phyloP scores from a whole-genome alignment of 1,140 invertebrate genomes.

The Euura lappo region DNA sequence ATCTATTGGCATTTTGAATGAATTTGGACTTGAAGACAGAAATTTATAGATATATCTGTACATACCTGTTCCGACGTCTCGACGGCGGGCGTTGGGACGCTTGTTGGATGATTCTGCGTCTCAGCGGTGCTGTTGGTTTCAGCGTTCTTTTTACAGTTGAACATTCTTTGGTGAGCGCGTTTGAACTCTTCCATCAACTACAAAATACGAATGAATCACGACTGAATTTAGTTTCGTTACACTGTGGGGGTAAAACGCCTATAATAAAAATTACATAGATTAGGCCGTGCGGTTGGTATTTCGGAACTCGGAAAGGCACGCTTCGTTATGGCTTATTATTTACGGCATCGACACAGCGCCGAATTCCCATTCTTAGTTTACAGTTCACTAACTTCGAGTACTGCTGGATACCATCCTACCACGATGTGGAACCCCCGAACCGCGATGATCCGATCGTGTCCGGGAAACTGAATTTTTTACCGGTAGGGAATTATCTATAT shows the following conservation, averaged over 20 bases:
- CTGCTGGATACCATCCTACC: neutral
- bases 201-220: slow-evolving; percentile 16
- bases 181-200: slow-evolving; percentile 89
- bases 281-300: neutral
- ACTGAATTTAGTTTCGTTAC: neutral
- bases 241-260: no score
- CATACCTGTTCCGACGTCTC: slow-evolving; percentile 16
- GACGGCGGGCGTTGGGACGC: neutral
- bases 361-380: neutral
- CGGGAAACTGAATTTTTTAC: neutral
- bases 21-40: no score
- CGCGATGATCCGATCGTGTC: neutral
- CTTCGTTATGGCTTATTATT: slow-evolving; percentile 5
- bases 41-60: neutral
- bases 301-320: slow-evolving; percentile 4
- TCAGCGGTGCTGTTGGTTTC: slow-evolving; percentile 20
- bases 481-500: neutral
- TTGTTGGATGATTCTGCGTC: neutral
- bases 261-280: neutral
- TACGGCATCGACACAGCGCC: neutral
- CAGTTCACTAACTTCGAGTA: neutral
- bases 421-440: neutral
- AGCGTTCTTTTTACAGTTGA: slow-evolving; percentile 57
- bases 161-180: slow-evolving; percentile 84
- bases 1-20: no score